Evolutionary conservation across 1,140 invertebrate genomes (phyloP).

Genomic region (Micrasema minimum): DNA sequence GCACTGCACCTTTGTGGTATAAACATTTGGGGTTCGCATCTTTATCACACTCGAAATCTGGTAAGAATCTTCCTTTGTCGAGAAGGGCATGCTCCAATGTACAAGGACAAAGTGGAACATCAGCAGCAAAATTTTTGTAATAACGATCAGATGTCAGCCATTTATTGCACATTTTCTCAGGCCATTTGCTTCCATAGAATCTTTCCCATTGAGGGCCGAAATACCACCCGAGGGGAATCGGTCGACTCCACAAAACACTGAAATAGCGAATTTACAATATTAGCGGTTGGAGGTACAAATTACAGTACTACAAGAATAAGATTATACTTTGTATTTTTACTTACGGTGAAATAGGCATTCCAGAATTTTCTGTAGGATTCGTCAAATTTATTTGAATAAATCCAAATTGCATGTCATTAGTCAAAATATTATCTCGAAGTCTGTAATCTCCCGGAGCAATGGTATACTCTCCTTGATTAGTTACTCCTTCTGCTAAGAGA

Average conservation of each 20-base stretch:
- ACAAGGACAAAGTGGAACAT: constrained; percentile 90
- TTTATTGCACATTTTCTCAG: constrained; percentile 82
- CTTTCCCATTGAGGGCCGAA: constrained; percentile 89
- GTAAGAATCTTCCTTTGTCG: constrained; percentile 92
- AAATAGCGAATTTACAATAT: constrained; percentile 20
- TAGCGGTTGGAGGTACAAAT: neutral
- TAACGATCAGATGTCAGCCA: constrained; percentile 91
- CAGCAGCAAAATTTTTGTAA: constrained; percentile 88
- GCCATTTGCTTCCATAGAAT: constrained; percentile 81
- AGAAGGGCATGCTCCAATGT: constrained; percentile 88
- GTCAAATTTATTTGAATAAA: constrained; percentile 92
- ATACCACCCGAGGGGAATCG: constrained; percentile 93
- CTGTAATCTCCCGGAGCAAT: constrained; percentile 77
- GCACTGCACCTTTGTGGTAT: constrained; percentile 87
- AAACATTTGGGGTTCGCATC: constrained; percentile 90
- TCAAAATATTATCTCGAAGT: constrained; percentile 74
- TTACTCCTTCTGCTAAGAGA: constrained; percentile 69
- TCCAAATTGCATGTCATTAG: constrained; percentile 84
- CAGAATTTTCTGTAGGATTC: constrained; percentile 74
- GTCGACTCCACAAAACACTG: constrained; percentile 88
- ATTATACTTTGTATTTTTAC: no score
- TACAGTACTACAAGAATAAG: no score
- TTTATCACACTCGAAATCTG: constrained; percentile 91
- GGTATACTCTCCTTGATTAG: constrained; percentile 74
- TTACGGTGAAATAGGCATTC: constrained; percentile 82